A percentile compares a stretch with the other conserved stretches of the same genome.
phyloP scores from a whole-genome alignment of 2,113 vertebrate genomes.

The Polyodon spathula region DNA sequence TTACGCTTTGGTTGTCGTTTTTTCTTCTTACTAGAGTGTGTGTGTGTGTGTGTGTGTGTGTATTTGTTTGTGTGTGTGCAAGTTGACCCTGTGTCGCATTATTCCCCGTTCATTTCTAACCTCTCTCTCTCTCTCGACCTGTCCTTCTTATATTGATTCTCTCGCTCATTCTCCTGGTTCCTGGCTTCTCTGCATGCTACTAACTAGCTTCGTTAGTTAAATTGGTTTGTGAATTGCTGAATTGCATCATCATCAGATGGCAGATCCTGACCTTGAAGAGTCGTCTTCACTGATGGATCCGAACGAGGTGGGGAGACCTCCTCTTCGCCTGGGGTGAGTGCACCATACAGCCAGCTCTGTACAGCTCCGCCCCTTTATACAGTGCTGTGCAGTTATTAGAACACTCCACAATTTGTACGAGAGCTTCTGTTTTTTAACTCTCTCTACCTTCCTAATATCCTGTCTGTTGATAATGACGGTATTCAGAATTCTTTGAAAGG shows the following conservation, averaged over 20 bases:
- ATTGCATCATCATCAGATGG: conserved; percentile 84
- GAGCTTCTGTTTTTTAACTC: too few relatives aligned
- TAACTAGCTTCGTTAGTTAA: conserved; percentile 77
- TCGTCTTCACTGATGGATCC: conserved; percentile 82
- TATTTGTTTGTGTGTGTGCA: too few relatives aligned
- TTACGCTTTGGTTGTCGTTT: too few relatives aligned
- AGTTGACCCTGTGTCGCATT: neutral
- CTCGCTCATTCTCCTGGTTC: conserved; percentile 50
- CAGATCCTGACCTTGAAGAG: conserved; percentile 95
- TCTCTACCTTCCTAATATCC: too few relatives aligned
- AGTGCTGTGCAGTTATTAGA: neutral
- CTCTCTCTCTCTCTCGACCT: conserved; percentile 1
- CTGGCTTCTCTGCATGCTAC: conserved; percentile 68
- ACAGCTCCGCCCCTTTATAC: neutral
- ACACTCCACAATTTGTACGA: too few relatives aligned
- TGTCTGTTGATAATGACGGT: too few relatives aligned
- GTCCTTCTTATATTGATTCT: neutral
- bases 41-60: too few relatives aligned
- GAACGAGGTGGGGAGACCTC: conserved; percentile 72
- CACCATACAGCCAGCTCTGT: neutral
- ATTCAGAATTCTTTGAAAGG: too few relatives aligned
- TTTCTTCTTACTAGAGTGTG: too few relatives aligned
- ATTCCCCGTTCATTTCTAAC: conserved; percentile 1
- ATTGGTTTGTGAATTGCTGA: conserved; percentile 81
- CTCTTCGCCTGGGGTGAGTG: conserved; percentile 82